phyloP scores from a whole-genome alignment of 2,888 invertebrate species.

The Drosophila mayaguana region DNA sequence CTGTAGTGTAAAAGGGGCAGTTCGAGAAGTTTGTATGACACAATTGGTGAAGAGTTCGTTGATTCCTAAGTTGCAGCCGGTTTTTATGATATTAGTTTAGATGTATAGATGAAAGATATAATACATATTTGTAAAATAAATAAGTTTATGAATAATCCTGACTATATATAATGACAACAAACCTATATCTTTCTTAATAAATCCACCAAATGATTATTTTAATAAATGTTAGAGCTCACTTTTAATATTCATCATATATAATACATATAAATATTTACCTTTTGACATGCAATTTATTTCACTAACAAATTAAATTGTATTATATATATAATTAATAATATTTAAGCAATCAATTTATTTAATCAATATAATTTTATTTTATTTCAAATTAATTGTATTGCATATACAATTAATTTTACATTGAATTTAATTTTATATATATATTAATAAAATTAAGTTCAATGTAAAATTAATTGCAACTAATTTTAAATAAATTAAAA shows the following conservation, averaged over 20 bases:
- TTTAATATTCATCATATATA: background rate
- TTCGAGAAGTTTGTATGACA: slow-evolving; percentile 21
- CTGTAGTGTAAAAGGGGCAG: slow-evolving; percentile 22
- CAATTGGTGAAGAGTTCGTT: background rate
- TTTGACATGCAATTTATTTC: no score
- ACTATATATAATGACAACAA: no score
- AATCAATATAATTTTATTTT: no score
- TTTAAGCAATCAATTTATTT: no score
- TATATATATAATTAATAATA: no score
- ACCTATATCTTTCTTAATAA: background rate
- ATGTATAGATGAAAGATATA: background rate
- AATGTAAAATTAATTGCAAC: background rate
- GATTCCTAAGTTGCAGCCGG: background rate
- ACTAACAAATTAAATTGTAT: background rate
- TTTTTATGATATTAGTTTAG: background rate
- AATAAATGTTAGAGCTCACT: background rate
- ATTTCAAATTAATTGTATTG: no score
- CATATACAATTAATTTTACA: no score
- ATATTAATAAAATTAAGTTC: no score
- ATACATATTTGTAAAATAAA: background rate
- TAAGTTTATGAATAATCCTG: background rate
- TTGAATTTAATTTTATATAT: no score
- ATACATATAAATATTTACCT: no score
- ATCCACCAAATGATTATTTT: background rate
- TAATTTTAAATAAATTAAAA: background rate